phyloP scores from a whole-genome alignment of 2,888 invertebrate genomes.

The Metopia argyrocephala region DNA sequence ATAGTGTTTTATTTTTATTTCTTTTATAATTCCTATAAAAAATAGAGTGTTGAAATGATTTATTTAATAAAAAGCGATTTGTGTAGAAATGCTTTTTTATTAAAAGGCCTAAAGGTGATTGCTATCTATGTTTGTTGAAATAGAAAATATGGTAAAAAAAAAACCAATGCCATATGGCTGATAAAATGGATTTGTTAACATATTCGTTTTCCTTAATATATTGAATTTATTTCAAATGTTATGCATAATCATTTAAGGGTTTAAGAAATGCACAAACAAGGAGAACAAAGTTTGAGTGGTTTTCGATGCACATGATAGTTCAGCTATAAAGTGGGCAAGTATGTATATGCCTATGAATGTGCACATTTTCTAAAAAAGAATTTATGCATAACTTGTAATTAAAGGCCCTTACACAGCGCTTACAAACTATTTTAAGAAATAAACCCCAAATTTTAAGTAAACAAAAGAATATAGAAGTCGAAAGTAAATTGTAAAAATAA shows the following conservation, averaged over 20 bases:
- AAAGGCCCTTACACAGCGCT: no score
- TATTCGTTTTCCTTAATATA: not conserved
- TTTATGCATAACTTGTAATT: no score
- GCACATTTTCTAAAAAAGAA: no score
- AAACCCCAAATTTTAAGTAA: no score
- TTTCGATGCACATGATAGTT: no score
- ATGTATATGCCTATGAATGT: no score
- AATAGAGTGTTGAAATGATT: slow-evolving; percentile 46
- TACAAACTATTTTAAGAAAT: no score
- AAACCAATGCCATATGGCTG: not conserved
- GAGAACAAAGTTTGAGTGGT: no score
- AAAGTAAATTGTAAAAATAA: no score
- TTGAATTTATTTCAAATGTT: slow-evolving; percentile 24
- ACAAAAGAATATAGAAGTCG: no score
- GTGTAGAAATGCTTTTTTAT: not conserved
- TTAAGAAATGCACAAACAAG: not conserved
- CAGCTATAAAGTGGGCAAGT: no score
- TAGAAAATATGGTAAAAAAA: not conserved
- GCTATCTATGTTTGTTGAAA: slow-evolving; percentile 24
- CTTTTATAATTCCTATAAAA: not conserved
- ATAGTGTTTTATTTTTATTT: not conserved
- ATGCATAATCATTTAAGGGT: slow-evolving; percentile 1
- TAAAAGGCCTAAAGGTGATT: slow-evolving; percentile 29
- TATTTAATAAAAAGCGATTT: slow-evolving; percentile 36
- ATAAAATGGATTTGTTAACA: not conserved